phyloP scores from a whole-genome alignment of 2,113 vertebrate genomes.

The Lates calcarifer region DNA sequence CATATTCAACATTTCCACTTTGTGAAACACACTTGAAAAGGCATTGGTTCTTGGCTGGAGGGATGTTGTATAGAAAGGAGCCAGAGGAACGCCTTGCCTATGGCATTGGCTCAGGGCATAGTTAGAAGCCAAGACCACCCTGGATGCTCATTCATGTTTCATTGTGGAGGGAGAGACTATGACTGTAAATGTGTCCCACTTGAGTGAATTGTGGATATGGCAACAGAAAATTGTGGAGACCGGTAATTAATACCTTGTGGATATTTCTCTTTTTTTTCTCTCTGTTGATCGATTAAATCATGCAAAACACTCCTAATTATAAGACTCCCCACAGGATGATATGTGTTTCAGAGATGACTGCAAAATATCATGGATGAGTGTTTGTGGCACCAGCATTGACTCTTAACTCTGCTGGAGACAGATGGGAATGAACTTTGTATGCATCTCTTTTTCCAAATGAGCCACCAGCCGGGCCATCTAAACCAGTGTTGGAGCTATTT shows the following conservation, averaged over 20 bases:
- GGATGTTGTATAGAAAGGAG: conserved; percentile 77
- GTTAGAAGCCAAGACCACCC: conserved; percentile 79
- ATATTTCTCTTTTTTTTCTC: conserved; percentile 65
- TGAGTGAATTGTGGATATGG: conserved; percentile 67
- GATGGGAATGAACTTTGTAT: conserved; percentile 66
- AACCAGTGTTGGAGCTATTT: conserved; percentile 19
- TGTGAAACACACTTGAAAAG: conserved; percentile 81
- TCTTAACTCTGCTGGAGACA: conserved; percentile 54
- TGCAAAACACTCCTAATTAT: conserved; percentile 84
- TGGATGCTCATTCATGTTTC: conserved; percentile 83
- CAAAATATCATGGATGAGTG: conserved; percentile 76
- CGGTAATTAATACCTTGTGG: conserved; percentile 85
- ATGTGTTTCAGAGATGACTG: conserved; percentile 70
- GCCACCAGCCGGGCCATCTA: conserved; percentile 29
- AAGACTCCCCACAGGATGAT: conserved; percentile 71
- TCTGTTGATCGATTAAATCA: conserved; percentile 82
- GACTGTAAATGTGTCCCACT: conserved; percentile 74
- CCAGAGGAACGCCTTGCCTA: conserved; percentile 78
- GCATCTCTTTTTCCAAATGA: conserved; percentile 46
- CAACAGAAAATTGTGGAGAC: conserved; percentile 66
- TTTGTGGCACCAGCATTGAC: conserved; percentile 67
- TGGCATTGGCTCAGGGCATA: conserved; percentile 79
- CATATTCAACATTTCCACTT: conserved; percentile 81
- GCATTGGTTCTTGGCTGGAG: conserved; percentile 76
- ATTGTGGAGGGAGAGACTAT: conserved; percentile 63